These are phyloP conservation scores for Pachycephala philippinensis DNA, from an alignment of 2,113 vertebrate genomes.

Conservation along the genomic window DNA sequence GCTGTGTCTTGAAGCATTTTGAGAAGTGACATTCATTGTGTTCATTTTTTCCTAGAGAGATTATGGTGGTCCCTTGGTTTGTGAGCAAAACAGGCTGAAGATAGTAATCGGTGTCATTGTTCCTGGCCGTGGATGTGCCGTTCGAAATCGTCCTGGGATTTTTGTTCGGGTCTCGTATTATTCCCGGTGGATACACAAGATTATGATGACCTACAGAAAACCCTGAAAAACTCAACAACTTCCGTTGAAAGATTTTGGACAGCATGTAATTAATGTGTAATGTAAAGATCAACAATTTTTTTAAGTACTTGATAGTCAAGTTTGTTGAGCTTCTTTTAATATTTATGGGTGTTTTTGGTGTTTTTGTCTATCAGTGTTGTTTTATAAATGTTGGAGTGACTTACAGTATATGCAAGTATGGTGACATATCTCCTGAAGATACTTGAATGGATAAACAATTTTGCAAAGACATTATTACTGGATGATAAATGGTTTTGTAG, in stretches of 20 bases:
- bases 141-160: constrained; percentile 88
- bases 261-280: constrained; percentile 43
- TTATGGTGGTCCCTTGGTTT: constrained; percentile 94
- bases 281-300: constrained; percentile 38
- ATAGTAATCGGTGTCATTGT: constrained; percentile 94
- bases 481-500: constrained; percentile 47
- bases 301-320: constrained; percentile 73
- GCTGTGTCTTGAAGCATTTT: neutral
- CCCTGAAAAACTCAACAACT: constrained; percentile 6
- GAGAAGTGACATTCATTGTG: neutral
- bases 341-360: constrained; percentile 71
- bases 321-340: constrained; percentile 71
- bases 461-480: constrained; percentile 57
- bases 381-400: constrained; percentile 72
- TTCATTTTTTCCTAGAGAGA: constrained; percentile 79
- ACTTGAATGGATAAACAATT: constrained; percentile 78
- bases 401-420: constrained; percentile 73
- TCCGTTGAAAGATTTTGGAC: constrained; percentile 39
- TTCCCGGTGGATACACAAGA: constrained; percentile 95
- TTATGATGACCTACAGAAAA: constrained; percentile 77
- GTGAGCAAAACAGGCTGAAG: constrained; percentile 88
- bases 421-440: constrained; percentile 82
- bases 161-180: constrained; percentile 94
- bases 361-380: constrained; percentile 69
- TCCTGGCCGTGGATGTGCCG: constrained; percentile 90